phyloP scores from a whole-genome alignment of 2,797 vertebrate species.

The Cryptoprocta ferox region DNA sequence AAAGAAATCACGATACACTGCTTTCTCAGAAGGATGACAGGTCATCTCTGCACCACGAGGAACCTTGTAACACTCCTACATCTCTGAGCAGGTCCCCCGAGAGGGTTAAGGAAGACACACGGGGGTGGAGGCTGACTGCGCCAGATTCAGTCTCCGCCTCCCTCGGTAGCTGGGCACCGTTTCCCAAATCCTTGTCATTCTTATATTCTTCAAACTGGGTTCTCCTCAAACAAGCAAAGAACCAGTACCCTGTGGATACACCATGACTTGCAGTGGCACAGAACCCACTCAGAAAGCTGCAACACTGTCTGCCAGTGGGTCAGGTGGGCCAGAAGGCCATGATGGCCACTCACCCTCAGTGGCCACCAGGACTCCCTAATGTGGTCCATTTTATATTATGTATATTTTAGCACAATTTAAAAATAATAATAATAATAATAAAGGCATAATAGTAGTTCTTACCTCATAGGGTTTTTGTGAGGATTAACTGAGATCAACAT shows the following conservation, averaged over 20 bases:
- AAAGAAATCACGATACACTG: conserved; percentile 95
- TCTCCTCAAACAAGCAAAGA: conserved; percentile 92
- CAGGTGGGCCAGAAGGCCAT: background rate
- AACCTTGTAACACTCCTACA: conserved; percentile 93
- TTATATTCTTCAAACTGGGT: conserved; percentile 92
- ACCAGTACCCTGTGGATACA: conserved; percentile 90
- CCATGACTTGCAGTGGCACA: background rate
- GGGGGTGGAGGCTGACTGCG: conserved; percentile 92
- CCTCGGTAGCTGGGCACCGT: conserved; percentile 91
- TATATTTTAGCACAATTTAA: background rate
- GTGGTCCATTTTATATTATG: background rate
- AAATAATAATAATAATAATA: background rate
- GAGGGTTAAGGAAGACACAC: conserved; percentile 93
- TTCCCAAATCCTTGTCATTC: conserved; percentile 92
- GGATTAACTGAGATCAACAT: background rate
- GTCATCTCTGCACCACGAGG: conserved; percentile 92
- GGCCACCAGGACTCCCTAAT: background rate
- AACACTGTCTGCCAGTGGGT: background rate
- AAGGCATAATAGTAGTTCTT: background rate
- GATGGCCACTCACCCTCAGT: background rate
- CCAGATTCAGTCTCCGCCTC: conserved; percentile 93
- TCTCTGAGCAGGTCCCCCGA: conserved; percentile 92
- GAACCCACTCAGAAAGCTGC: background rate
- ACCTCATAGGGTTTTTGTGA: background rate
- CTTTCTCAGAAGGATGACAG: conserved; percentile 97